A percentile compares a stretch with the other conserved stretches of the same genome.
Conservation (phyloP, 2,113 vertebrate species). For the Pseudolaguvia tuberculata region DNA sequence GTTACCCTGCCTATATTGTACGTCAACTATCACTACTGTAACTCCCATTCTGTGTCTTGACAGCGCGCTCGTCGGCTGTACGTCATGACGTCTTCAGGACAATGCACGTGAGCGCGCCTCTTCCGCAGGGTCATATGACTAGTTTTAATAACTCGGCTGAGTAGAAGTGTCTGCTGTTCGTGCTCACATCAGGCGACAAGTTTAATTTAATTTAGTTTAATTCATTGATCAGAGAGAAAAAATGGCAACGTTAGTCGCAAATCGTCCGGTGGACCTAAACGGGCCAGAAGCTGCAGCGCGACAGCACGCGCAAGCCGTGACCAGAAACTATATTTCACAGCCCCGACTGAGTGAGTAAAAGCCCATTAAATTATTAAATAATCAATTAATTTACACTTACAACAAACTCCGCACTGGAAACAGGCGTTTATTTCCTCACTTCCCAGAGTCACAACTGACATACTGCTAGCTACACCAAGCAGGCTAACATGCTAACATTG, state of each 20-base stretch:
- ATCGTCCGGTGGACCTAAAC: slow-evolving; percentile 66
- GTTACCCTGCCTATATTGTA: too few relatives aligned
- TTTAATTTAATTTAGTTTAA: not conserved
- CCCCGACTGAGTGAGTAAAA: slow-evolving; percentile 71
- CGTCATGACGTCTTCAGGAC: not conserved
- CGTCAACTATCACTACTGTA: too few relatives aligned
- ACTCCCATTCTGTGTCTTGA: not conserved
- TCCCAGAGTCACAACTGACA: too few relatives aligned
- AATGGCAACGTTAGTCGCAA: slow-evolving; percentile 70
- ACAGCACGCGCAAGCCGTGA: slow-evolving; percentile 72
- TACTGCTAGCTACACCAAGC: not conserved
- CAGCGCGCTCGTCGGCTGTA: not conserved
- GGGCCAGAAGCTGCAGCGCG: slow-evolving; percentile 65
- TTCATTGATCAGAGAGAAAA: not conserved
- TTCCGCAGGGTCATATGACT: slow-evolving; percentile 63
- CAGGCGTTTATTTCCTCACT: too few relatives aligned
- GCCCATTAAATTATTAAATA: too few relatives aligned
- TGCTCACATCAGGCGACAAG: slow-evolving; percentile 16
- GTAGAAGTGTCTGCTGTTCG: not conserved
- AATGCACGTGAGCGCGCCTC: slow-evolving; percentile 49
- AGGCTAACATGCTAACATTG: slow-evolving; percentile 2
- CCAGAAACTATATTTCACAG: slow-evolving; percentile 76
- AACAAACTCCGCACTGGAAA: too few relatives aligned
- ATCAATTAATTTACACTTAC: too few relatives aligned
- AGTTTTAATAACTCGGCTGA: slow-evolving; percentile 26